Percentiles rank a stretch among this genome's conserved stretches.
phyloP scores from a whole-genome alignment of 2,888 invertebrate species.

The Anthophora plumipes region DNA sequence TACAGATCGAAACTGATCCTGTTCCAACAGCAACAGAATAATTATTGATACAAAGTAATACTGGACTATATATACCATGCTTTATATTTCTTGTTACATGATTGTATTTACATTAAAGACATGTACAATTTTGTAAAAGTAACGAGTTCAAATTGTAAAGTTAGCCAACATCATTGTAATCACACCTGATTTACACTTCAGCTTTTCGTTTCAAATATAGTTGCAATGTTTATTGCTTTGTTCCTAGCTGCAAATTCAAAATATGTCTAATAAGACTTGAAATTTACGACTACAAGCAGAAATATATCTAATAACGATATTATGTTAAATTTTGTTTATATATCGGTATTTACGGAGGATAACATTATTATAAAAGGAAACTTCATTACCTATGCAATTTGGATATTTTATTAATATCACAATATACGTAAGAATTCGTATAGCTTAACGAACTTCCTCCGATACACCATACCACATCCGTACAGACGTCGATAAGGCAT shows the following conservation, averaged over 20 bases:
- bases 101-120: neutral
- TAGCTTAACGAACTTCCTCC: constrained; percentile 22
- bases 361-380: neutral
- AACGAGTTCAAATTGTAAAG: neutral
- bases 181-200: neutral
- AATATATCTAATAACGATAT: neutral
- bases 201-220: neutral
- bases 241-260: constrained; percentile 14
- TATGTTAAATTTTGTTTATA: neutral
- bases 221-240: neutral
- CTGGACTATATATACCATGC: too few species aligned
- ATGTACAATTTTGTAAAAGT: neutral
- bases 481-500: constrained; percentile 43
- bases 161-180: neutral
- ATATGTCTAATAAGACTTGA: constrained; percentile 16
- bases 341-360: neutral
- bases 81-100: neutral
- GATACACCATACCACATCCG: constrained; percentile 47
- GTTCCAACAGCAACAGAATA: too few species aligned
- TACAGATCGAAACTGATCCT: too few species aligned
- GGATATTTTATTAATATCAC: constrained; percentile 6
- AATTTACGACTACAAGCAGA: neutral
- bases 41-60: too few species aligned
- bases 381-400: constrained; percentile 12
- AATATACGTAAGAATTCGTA: neutral